These are phyloP conservation scores for Phocoena sinus DNA, from an alignment of 2,113 vertebrate genomes.

Conservation along the genomic window DNA sequence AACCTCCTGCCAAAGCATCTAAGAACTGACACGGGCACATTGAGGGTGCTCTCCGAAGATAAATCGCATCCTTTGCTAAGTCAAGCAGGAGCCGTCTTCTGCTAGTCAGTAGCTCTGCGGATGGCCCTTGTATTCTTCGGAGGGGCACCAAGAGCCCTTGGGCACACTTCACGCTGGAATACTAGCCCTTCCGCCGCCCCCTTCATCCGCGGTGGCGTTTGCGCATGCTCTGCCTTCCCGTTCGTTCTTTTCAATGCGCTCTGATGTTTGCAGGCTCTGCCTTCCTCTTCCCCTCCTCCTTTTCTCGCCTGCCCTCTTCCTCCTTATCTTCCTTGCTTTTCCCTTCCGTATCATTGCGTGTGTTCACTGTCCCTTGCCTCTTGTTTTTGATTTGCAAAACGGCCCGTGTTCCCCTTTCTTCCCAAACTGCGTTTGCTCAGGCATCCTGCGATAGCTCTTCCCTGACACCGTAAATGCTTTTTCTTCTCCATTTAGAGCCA, in stretches of 20 bases:
- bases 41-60: background rate
- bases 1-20: background rate
- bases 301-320: background rate
- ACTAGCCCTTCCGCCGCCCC: fast-evolving
- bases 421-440: slow-evolving; percentile 37
- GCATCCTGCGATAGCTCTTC: slow-evolving; percentile 36
- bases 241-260: background rate
- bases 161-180: background rate
- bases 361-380: background rate
- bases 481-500: slow-evolving; percentile 59
- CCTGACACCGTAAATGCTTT: slow-evolving; percentile 61
- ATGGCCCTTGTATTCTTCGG: background rate
- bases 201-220: background rate
- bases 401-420: background rate
- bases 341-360: background rate
- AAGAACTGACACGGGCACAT: background rate
- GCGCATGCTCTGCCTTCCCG: background rate
- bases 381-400: slow-evolving; percentile 47
- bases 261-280: background rate
- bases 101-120: background rate
- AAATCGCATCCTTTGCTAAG: background rate
- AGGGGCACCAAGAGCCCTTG: background rate
- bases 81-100: background rate
- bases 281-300: background rate
- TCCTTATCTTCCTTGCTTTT: background rate